Conservation (phyloP, 2,113 vertebrate genomes). For the Leptobrachium ailaonicum region DNA sequence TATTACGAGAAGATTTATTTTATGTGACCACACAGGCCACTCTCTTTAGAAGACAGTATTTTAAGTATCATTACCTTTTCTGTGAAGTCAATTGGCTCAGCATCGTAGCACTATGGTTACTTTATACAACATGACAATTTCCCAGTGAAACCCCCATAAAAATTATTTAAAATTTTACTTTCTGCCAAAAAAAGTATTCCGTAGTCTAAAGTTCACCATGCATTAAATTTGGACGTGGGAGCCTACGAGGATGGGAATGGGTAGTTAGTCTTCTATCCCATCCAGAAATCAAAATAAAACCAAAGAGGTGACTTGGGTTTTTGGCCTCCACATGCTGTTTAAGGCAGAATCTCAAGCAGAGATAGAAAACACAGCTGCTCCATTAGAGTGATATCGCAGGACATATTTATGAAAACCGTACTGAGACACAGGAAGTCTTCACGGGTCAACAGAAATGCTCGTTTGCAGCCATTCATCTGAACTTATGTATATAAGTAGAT, state of each 20-base stretch:
- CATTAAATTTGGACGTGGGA: neutral
- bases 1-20: too few species aligned
- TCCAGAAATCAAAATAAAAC: slow-evolving; percentile 22
- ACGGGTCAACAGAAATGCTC: neutral
- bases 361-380: slow-evolving; percentile 2
- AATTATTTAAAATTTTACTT: slow-evolving; percentile 11
- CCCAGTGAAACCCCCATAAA: slow-evolving; percentile 35
- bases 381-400: neutral
- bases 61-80: slow-evolving; percentile 13
- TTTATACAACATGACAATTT: slow-evolving; percentile 1
- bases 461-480: neutral
- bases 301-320: neutral
- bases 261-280: neutral
- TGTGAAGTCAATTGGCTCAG: slow-evolving; percentile 10
- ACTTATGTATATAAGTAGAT: neutral
- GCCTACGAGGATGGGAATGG: neutral
- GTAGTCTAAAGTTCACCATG: neutral
- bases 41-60: slow-evolving; percentile 21
- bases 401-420: neutral
- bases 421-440: neutral
- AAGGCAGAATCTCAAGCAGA: neutral
- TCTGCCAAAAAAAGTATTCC: neutral
- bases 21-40: neutral
- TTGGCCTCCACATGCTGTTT: neutral
- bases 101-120: neutral